phyloP scores from a whole-genome alignment of 2,113 vertebrate genomes.

The Ammodytes dubius region DNA sequence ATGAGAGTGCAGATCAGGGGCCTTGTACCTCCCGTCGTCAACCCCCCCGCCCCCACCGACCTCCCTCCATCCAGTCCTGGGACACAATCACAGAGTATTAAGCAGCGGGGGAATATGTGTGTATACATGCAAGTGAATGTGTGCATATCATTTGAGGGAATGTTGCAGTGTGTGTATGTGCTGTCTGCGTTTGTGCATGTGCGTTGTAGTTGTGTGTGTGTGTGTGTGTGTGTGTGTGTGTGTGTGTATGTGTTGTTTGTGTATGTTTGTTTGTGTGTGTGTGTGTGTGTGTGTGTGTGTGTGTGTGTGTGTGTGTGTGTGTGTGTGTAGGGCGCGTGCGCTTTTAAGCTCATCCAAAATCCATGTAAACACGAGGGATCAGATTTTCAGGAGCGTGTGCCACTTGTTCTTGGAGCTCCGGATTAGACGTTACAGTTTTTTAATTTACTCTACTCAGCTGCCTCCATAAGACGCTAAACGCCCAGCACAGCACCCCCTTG shows the following conservation, averaged over 20 bases:
- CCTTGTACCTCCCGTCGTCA: conserved; percentile 13
- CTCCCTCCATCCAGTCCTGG: conserved; percentile 9
- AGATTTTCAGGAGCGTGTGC: conserved; percentile 72
- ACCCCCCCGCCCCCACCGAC: neutral
- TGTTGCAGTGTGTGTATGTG: conserved; percentile 31
- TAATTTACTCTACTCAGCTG: conserved; percentile 77
- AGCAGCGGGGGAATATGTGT: conserved; percentile 44
- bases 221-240: conserved; percentile 40
- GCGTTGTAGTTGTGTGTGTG: conserved; percentile 15
- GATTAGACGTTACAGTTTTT: conserved; percentile 81
- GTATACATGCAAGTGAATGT: conserved; percentile 16
- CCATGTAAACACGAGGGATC: conserved; percentile 76
- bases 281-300: conserved; percentile 46
- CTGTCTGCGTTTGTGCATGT: neutral
- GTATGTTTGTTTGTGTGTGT: conserved; percentile 43
- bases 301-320: conserved; percentile 44
- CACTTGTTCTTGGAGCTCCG: conserved; percentile 73
- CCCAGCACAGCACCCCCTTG: neutral
- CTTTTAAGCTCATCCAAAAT: conserved; percentile 66
- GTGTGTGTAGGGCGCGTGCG: conserved; percentile 46
- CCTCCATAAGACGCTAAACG: conserved; percentile 68
- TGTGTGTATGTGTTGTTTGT: conserved; percentile 40
- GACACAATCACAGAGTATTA: conserved; percentile 67
- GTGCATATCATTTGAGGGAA: conserved; percentile 35
- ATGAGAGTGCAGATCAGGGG: conserved; percentile 79